Base-by-base conservation (phyloP, 2,888 invertebrate genomes). In the Ornithoptera priamus region DNA sequence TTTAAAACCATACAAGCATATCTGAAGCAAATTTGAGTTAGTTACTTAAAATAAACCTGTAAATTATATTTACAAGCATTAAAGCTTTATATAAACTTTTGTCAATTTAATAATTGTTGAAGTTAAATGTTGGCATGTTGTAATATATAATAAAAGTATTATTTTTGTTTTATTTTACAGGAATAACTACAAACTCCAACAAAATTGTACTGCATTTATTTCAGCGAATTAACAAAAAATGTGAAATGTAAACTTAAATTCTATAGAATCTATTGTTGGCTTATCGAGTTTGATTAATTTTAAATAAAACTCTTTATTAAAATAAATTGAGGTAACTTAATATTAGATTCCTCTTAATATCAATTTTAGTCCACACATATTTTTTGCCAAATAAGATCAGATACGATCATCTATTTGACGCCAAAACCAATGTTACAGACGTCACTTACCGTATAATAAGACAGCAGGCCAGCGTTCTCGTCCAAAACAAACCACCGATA, bases 401-500 rank as follows among this genome's bases (percentile, higher is more conserved):
- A 15, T 42, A 65, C 22, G 66, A 57, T 69, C 58, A 63, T 42
- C 64, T 69, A 58, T 63, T 22, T 42, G 50, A 60, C 50, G 56
- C 50, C 46, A 62, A 72, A 73, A 74, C 72, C 72, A 61, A 62
- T 10, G 22, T 39, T 56, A 67, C 72, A 81, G 84, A 90, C 85
- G 91, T 89, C 91, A 94, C 97, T 95, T 93, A 99, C 99, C 88
- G 99, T 99, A 86, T 99, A 99, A 91, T 99, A 99, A 10, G 99
- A 98, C 71, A 99, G 94, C 73, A 99, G 94, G 67, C 99, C 99
- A 78, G 98, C 97, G 90, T 97, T 98, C 89, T 99, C 98, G 92
- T 99, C 99, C 80, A 99, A 93, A 80, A 99, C 99, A 93, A 99
- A 99, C 98, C 99, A 99, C 77, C 99, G 95, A 93, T 99, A 99